A percentile compares a stretch with the other conserved stretches of the same genome.
These are phyloP conservation scores for Pseudachorutes palmiensis DNA, from an alignment of 1,140 invertebrate genomes.

Conservation along the genomic window DNA sequence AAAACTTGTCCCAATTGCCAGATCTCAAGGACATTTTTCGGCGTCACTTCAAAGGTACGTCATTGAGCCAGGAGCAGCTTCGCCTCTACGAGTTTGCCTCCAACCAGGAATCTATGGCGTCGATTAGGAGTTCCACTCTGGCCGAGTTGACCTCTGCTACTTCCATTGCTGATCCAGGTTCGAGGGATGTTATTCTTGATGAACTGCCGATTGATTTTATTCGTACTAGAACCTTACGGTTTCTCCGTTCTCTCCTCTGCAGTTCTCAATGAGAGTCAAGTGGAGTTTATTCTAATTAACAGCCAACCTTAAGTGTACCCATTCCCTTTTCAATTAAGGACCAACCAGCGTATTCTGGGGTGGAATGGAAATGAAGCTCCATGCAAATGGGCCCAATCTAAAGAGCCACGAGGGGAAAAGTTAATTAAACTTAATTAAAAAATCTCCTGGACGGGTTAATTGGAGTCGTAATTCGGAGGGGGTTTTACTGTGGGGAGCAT, in stretches of 20 bases:
- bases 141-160: too few relatives aligned
- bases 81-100: not conserved
- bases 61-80: not conserved
- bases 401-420: not conserved
- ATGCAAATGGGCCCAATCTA: not conserved
- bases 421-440: not conserved
- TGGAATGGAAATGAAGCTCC: not conserved
- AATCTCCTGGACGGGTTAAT: not conserved
- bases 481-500: slow-evolving; percentile 2
- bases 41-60: not conserved
- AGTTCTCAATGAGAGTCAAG: too few relatives aligned
- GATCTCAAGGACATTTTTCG: not conserved
- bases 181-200: too few relatives aligned
- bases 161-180: too few relatives aligned
- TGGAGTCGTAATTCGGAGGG: not conserved
- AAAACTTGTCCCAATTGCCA: not conserved
- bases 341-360: not conserved
- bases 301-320: too few relatives aligned
- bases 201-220: too few relatives aligned
- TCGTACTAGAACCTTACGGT: too few relatives aligned
- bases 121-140: too few relatives aligned
- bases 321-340: too few relatives aligned
- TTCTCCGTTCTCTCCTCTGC: too few relatives aligned
- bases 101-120: too few relatives aligned
- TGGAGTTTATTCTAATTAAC: too few relatives aligned